Evolutionary conservation across 2,797 vertebrate genomes (phyloP).

Genomic region (Thalassophryne amazonica): DNA sequence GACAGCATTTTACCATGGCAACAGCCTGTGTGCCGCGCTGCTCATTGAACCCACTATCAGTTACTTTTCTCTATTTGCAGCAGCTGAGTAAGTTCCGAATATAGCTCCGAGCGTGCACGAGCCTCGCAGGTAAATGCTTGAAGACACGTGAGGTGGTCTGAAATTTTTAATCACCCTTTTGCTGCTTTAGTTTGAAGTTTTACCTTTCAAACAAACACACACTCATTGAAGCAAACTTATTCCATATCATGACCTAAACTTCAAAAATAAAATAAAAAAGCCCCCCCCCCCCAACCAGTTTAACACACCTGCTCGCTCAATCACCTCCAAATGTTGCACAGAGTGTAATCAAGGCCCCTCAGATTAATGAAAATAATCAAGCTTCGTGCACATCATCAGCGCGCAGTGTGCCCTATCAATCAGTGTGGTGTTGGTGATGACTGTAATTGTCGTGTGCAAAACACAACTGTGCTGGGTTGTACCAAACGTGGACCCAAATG

Average conservation of each 20-base stretch:
- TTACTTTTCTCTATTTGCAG: conserved; percentile 74
- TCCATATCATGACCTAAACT: conserved; percentile 11
- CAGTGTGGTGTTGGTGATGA: conserved; percentile 57
- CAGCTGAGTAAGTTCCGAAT: conserved; percentile 80
- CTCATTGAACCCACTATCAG: conserved; percentile 62
- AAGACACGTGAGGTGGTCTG: neutral
- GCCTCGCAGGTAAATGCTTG: too few species aligned
- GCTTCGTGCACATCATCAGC: conserved; percentile 50
- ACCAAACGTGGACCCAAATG: too few species aligned
- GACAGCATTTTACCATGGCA: conserved; percentile 44
- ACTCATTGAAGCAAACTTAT: neutral
- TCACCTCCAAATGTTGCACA: conserved; percentile 36
- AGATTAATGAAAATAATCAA: conserved; percentile 58
- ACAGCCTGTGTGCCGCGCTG: conserved; percentile 36
- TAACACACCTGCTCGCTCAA: conserved; percentile 44
- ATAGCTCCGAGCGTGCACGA: too few species aligned
- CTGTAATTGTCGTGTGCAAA: conserved; percentile 48
- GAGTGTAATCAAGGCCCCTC: conserved; percentile 52
- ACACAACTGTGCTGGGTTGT: conserved; percentile 12
- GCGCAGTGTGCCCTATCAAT: conserved; percentile 58
- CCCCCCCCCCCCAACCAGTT: neutral
- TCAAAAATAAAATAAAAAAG: neutral
- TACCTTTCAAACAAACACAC: neutral
- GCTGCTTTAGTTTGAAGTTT: neutral
- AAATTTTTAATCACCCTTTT: neutral